Evolutionary conservation across 2,888 invertebrate genomes (phyloP), one percentile per base, ranked within the genome.

Genomic region (Bimastos eiseni): DNA sequence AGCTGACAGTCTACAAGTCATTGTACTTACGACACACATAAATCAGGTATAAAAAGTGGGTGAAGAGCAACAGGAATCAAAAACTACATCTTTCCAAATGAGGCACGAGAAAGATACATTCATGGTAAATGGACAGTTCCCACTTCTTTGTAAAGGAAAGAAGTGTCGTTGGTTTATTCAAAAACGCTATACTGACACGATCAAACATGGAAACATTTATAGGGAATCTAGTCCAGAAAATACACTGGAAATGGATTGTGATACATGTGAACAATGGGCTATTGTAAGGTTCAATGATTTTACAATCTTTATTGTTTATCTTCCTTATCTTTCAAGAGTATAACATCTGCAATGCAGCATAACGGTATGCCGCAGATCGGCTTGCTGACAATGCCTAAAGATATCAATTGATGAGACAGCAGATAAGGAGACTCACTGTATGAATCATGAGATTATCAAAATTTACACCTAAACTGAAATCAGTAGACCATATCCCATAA

Each of bases 281-380:
- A 70, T 8, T 70, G 70, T 70, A 1, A n/a, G 70, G 30, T 70
- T 30, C 70, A 70, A 11, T n/a, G 70, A n/a, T n/a, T 55, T 70
- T 70, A n/a, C 70, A n/a, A 70, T 70, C 70, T 70, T 70, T 70
- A n/a, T 70, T n/a, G 70, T 30, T 70, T 70, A 70, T 30, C 70
- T 70, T n/a, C 70, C n/a, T 70, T n/a, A 70, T 70, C 70, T 70
- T 70, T 49, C 49, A 70, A 70, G n/a, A 70, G 70, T 70, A n/a
- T 70, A 70, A 70, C 17, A 2, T n/a, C 70, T 4, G 70, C 70
- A 70, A 70, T n/a, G 13, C n/a, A 70, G n/a, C n/a, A n/a, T 70
- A 70, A 70, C 8, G n/a, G n/a, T 70, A 70, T n/a, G 17, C 30
- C 1, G 30, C n/a, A n/a, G 70, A 30, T 11, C 11, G 30, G n/a